These are phyloP conservation scores for Sturnus vulgaris DNA, from an alignment of 2,113 vertebrate species.

Conservation along the genomic window DNA sequence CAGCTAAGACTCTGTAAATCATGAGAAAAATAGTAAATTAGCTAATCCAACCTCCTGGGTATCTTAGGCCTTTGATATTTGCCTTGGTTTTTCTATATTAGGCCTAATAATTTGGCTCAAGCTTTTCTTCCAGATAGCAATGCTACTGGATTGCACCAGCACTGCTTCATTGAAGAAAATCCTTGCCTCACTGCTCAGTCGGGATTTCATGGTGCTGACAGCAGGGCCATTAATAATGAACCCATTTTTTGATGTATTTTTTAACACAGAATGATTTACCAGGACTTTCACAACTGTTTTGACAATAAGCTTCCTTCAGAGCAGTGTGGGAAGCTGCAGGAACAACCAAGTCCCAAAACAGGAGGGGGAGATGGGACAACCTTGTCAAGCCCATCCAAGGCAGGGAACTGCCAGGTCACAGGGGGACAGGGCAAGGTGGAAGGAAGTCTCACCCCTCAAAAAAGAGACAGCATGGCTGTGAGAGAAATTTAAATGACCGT, in stretches of 20 bases:
- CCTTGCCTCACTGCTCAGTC: background rate
- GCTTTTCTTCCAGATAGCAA: background rate
- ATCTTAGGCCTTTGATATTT: background rate
- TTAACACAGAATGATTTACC: background rate
- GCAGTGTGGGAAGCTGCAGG: background rate
- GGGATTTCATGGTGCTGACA: background rate
- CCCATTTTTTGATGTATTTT: conserved; percentile 4
- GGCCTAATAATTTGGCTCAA: background rate
- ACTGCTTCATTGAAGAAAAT: background rate
- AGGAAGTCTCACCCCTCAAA: background rate
- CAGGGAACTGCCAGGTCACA: background rate
- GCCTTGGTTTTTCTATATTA: background rate
- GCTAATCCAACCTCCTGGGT: background rate
- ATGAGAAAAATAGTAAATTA: background rate
- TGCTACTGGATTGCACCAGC: background rate
- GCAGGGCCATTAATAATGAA: background rate
- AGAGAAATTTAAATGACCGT: fast-evolving
- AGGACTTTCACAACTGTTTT: background rate
- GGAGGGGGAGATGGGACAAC: background rate
- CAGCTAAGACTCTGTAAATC: background rate
- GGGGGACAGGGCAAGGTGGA: background rate
- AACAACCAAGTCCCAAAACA: background rate
- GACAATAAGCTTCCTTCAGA: fast-evolving
- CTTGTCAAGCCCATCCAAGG: background rate
- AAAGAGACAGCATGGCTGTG: fast-evolving